These are phyloP conservation scores for Baccha elongata DNA, from an alignment of 2,888 invertebrate species.

Conservation along the genomic window DNA sequence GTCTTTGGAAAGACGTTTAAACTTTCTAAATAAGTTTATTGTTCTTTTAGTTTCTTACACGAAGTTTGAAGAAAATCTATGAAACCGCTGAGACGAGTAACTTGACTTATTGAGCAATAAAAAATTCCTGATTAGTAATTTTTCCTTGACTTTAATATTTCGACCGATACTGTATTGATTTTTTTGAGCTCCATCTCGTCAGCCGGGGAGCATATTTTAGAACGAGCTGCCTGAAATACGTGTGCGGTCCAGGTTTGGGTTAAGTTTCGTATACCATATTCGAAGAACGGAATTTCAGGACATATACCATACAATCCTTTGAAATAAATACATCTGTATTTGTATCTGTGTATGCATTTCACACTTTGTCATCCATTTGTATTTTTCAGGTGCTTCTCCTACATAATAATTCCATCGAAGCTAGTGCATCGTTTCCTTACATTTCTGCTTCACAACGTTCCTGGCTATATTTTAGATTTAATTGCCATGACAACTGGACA, in stretches of 20 bases:
- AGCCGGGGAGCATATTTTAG: conserved; percentile 48
- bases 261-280: conserved; percentile 25
- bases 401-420: conserved; percentile 82
- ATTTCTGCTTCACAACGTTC: conserved; percentile 82
- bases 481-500: conserved; percentile 82
- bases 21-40: too few species aligned
- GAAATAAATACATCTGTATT: conserved; percentile 24
- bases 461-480: conserved; percentile 82
- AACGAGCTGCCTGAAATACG: conserved; percentile 50
- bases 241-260: conserved; percentile 58
- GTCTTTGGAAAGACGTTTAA: too few species aligned
- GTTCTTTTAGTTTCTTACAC: too few species aligned
- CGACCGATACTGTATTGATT: conserved; percentile 44
- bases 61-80: too few species aligned
- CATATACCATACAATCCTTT: conserved; percentile 33
- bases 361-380: conserved; percentile 65
- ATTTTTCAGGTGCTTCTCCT: conserved; percentile 82
- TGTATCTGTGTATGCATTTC: conserved; percentile 21
- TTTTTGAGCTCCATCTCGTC: conserved; percentile 48
- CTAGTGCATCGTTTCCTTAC: conserved; percentile 80
- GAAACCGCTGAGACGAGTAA: too few species aligned
- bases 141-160: conserved; percentile 39
- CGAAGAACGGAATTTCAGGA: conserved; percentile 31
- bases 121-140: too few species aligned
- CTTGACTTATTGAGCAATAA: too few species aligned